Base-by-base conservation (phyloP, 2,113 vertebrate species). In the Myiagra hebetior region DNA sequence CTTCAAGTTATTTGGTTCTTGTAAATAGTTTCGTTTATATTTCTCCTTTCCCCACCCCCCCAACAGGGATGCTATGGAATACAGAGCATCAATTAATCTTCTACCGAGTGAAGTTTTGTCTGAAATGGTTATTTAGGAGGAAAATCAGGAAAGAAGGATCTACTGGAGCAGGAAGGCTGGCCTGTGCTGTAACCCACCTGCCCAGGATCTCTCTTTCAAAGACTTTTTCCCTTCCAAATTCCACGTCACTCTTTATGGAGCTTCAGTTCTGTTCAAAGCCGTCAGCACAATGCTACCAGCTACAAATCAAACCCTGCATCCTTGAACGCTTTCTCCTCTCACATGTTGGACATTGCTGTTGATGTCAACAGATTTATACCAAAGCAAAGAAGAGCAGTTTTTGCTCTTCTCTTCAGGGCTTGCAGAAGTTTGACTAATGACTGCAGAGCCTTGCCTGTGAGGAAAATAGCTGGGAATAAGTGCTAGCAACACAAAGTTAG, bases 221-320 rank as follows among this genome's bases (percentile, higher is more conserved):
- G 41, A 9, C 27, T 28, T 73, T 52, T 28, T 22, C 6, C 4
- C 20, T 73, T 69, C 87, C 17, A 22, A 70, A 28, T 59, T 67
- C 47, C 31, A 28, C 0, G 0, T 62, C 20, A 2, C 13, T n/a
- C 22, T 87, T 75, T 15, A 7, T 7, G 26, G 35, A 82, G 74
- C 39, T 82, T 80, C 56, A 47, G 46, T 82, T 85, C 49, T 85
- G 30, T 42, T 91, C 91, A 73, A 53, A 91, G 78, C 56, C 3
- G 0, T 91, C 89, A 85, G 87, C 49, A 10, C 46, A 7, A 3
- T 15, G 37, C 70, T 76, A 39, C 64, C 44, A 83, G 76, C 82
- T 22, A 91, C 90, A 93, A 93, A 91, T 96, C 94, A 94, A 87
- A 83, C 65, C 33, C 55, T 44, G 55, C 75, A 74, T 91, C 95